Evolutionary conservation across 2,113 vertebrate species (phyloP), one percentile per base, ranked within the genome.

Genomic region (Tinamus guttatus): DNA sequence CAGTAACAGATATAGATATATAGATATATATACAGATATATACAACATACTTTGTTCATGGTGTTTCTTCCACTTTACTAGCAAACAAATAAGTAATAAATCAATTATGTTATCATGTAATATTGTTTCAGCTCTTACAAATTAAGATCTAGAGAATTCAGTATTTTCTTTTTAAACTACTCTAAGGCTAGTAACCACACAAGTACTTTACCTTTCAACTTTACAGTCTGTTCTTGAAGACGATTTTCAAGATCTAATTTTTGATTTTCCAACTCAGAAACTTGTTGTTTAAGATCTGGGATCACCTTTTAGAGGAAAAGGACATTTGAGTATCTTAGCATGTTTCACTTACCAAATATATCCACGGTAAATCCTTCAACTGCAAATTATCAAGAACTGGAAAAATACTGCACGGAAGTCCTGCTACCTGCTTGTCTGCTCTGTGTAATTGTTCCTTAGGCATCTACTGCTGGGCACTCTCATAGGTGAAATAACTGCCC

Each of bases 231-330:
- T 79, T 98, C 98, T 38, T 98, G 97, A 40, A 98, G 94, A 28
- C 95, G 97, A 13, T 85, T 97, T 95, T 99, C 98, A 45, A 99
- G 97, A 21, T 99, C 99, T 83, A 97, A 94, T 84, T 98, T 99
- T 94, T 99, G 98, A 81, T 98, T 98, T 88, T 99, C 98, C 74
- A 99, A 97, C 85, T 99, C 99, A 92, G 98, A 98, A 93, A 99
- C 97, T 90, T 99, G 98, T 86, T 98, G 98, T 88, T 98, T 99
- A 74, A 99, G 98, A 89, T 99, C 98, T 9, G 99, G 98, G 85
- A 99, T 99, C 58, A 98, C 97, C 99, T 99, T 97, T 64, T 67
- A 91, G 34, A 81, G 91, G 74, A 94, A 87, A 52, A 49, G 19
- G 58, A 89, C 11, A 87, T 87, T 41, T 77, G 43, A 22, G 5